A percentile compares a stretch with the other conserved stretches of the same genome.
Evolutionary conservation across 2,888 invertebrate species (phyloP).

Genomic region (Sarcophaga variegata): DNA sequence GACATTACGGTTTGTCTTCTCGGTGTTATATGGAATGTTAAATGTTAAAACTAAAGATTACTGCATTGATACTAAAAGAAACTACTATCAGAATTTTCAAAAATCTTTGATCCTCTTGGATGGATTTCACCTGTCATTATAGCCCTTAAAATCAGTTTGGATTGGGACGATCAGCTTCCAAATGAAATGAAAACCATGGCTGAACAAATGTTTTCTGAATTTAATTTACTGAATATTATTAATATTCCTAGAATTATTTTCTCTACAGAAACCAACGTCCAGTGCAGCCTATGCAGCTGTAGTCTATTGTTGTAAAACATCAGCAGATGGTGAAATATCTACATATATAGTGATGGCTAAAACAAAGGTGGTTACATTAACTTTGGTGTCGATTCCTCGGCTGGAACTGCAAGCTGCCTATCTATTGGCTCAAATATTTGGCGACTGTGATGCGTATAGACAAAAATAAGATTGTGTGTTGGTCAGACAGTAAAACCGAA

Average conservation of each 20-base stretch:
- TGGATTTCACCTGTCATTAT: conserved; percentile 25
- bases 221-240: neutral
- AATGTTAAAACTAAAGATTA: neutral
- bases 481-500: too few species aligned
- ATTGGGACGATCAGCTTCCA: conserved; percentile 4
- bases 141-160: conserved; percentile 9
- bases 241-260: neutral
- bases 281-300: too few species aligned
- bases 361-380: conserved; percentile 25
- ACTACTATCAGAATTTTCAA: conserved; percentile 35
- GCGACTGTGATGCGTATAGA: too few species aligned
- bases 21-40: conserved; percentile 18
- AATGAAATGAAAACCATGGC: conserved; percentile 13
- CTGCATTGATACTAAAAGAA: conserved; percentile 31
- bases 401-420: conserved; percentile 27
- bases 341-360: neutral
- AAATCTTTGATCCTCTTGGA: conserved; percentile 22
- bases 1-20: conserved; percentile 9
- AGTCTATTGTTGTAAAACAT: too few species aligned
- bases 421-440: neutral
- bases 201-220: conserved; percentile 15
- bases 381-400: conserved; percentile 15
- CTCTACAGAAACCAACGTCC: neutral
- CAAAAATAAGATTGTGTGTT: too few species aligned
- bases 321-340: too few species aligned